Evolutionary conservation across 2,888 invertebrate genomes (phyloP).

Genomic region (Coleophora deauratella): DNA sequence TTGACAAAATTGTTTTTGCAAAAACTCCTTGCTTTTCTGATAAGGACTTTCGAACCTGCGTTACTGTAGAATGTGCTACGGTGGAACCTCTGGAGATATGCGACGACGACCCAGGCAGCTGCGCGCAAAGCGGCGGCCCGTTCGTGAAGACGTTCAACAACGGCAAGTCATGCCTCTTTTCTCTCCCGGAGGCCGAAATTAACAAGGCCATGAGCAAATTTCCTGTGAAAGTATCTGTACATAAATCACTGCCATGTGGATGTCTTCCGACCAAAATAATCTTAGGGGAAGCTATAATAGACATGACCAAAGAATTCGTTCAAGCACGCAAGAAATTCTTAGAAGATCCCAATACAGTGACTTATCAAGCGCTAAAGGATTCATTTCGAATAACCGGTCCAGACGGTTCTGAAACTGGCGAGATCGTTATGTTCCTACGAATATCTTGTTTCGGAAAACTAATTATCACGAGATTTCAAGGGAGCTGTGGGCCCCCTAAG

Average conservation of each 20-base stretch:
- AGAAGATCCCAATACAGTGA: constrained; percentile 57
- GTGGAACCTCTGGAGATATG: constrained; percentile 76
- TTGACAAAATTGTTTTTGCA: constrained; percentile 64
- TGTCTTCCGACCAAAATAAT: constrained; percentile 77
- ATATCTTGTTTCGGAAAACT: constrained; percentile 79
- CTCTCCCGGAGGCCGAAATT: constrained; percentile 71
- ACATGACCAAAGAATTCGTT: constrained; percentile 75
- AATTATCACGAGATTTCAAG: constrained; percentile 79
- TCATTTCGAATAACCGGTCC: constrained; percentile 69
- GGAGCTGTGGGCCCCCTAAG: constrained; percentile 37
- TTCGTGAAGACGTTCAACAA: constrained; percentile 70
- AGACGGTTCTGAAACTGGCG: constrained; percentile 68
- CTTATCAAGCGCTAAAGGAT: constrained; percentile 76
- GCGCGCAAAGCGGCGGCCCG: constrained; percentile 46
- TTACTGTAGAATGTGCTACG: constrained; percentile 74
- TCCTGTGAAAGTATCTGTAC: constrained; percentile 72
- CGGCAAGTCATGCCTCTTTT: constrained; percentile 81
- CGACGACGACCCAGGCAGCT: constrained; percentile 71
- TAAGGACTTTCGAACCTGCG: constrained; percentile 72
- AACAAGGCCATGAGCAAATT: constrained; percentile 67
- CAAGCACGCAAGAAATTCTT: constrained; percentile 65
- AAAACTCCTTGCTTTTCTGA: constrained; percentile 61
- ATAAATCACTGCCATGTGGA: constrained; percentile 75
- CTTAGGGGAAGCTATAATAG: constrained; percentile 74
- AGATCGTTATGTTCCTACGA: constrained; percentile 75